Evolutionary conservation across 2,797 vertebrate genomes (phyloP), one percentile per base, ranked within the genome.

Genomic region (Momotus momota): DNA sequence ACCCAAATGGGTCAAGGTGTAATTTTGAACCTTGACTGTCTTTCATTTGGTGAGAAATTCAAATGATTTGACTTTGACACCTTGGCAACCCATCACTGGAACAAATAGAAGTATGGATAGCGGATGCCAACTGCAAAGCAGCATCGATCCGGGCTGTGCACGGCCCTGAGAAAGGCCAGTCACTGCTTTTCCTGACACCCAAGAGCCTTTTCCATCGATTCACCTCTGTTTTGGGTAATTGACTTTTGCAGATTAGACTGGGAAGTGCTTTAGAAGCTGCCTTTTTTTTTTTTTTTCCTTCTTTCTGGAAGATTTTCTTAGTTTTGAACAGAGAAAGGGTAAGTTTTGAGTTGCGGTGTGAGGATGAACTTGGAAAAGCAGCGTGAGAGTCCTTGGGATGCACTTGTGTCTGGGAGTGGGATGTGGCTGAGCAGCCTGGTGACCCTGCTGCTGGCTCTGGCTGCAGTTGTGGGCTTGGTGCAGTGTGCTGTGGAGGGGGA

Each of bases 21-120:
- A 67, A 79, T 91, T 92, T 26, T 90, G 69, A 95, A 81, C 71
- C 66, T 54, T 29, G 40, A 86, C 22, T 78, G 72, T 78, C 85
- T 95, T 86, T 94, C 65, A 17, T 35, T 83, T 5, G 3, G 54
- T 0, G 1, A 88, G 69, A 81, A 90, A 83, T 93, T 83, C 12
- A 51, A 86, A 81, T 83, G 3, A 87, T 91, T 90, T 86, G 84
- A 70, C 49, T 93, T 93, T 66, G 88, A 58, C 89, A 94, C 58
- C 33, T 90, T 82, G 75, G 89, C 84, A 94, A 43, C 61, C n/a
- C 66, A 49, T 86, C 67, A 48, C 19, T 64, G 65, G 92, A 89
- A 79, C 40, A 74, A 91, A 81, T 6, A 60, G 94, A 55, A 75
- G 69, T 23, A 31, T 35, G 62, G 72, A 1, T 6, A 92, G 43